Conservation (phyloP, 2,888 invertebrate species). For the Halocaridina rubra region DNA sequence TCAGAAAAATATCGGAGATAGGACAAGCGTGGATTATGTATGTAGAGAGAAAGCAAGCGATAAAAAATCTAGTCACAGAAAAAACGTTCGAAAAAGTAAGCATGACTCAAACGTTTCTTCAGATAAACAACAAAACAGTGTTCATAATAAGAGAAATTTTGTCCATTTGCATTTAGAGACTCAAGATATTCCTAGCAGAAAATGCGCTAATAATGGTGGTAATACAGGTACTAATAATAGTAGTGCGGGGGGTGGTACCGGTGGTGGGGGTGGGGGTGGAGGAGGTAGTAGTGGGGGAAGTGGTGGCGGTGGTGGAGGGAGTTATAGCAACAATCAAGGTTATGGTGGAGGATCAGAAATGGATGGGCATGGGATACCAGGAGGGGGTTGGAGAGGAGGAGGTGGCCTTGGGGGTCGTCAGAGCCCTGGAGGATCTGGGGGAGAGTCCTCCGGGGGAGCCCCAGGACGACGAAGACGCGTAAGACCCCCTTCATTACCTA, state of each 20-base stretch:
- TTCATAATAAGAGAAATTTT: too few species aligned
- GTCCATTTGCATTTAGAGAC: neutral
- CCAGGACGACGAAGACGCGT: slow-evolving; percentile 3
- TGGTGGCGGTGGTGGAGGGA: neutral
- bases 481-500: slow-evolving; percentile 29
- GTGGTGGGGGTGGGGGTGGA: neutral
- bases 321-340: neutral
- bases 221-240: neutral
- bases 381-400: neutral
- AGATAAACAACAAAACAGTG: neutral
- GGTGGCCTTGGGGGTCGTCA: neutral
- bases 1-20: neutral
- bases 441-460: neutral
- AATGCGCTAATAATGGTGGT: neutral
- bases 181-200: neutral
- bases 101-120: neutral
- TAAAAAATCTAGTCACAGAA: neutral
- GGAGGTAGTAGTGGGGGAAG: neutral
- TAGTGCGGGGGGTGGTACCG: neutral
- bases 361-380: neutral
- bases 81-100: neutral
- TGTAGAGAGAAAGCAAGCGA: neutral
- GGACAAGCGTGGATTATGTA: neutral
- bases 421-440: neutral
- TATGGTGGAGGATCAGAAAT: neutral